Evolutionary conservation across 2,797 vertebrate species (phyloP).

Genomic region (Pitangus sulphuratus): DNA sequence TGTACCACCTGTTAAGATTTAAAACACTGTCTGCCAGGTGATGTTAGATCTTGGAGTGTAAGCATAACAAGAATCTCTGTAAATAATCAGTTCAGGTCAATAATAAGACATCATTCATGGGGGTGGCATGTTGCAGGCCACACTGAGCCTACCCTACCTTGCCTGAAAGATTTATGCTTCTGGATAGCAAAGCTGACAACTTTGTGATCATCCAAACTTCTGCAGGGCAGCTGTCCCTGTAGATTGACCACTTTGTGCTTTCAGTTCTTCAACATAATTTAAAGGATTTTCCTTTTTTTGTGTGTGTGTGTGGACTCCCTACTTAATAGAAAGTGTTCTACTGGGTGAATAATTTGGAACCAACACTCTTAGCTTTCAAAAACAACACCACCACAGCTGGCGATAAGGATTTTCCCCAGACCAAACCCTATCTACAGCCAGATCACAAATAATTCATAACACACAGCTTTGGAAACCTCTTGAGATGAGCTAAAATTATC

Average conservation of each 20-base stretch:
- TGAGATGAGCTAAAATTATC: background rate
- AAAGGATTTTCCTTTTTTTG: fast-evolving
- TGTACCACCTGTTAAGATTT: slow-evolving; percentile 13
- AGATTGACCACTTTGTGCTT: background rate
- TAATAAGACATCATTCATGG: slow-evolving; percentile 33
- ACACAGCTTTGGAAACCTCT: background rate
- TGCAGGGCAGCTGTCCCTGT: background rate
- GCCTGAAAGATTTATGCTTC: slow-evolving; percentile 1
- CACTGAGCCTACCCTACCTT: background rate
- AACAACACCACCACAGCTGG: background rate
- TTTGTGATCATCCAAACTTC: slow-evolving; percentile 8
- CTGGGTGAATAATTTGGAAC: background rate
- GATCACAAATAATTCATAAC: background rate
- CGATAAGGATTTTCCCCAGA: background rate
- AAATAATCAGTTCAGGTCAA: slow-evolving; percentile 42
- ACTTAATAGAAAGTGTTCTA: background rate
- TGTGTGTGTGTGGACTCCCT: background rate
- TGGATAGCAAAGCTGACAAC: slow-evolving; percentile 35
- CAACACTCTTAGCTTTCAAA: background rate
- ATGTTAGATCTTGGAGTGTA: background rate
- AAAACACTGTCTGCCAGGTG: background rate
- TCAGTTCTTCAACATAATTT: background rate
- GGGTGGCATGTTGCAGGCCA: background rate
- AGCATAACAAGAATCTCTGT: background rate
- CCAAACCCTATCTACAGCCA: background rate